phyloP scores from a whole-genome alignment of 2,888 invertebrate species.

The Acanthosoma haemorrhoidale region DNA sequence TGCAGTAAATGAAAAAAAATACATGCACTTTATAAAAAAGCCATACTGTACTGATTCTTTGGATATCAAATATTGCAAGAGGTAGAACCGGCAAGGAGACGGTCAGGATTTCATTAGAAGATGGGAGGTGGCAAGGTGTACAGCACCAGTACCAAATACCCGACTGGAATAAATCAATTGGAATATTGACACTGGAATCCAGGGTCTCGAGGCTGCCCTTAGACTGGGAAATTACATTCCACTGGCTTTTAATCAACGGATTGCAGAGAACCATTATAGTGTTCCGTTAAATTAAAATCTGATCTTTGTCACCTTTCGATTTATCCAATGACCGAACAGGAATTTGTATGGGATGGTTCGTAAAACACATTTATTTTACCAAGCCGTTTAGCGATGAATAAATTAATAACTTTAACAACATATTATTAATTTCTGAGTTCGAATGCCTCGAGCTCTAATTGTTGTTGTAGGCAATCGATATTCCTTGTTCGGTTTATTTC shows the following conservation, averaged over 20 bases:
- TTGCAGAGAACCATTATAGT: background rate
- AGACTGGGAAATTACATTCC: slow-evolving; percentile 21
- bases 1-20: too few relatives aligned
- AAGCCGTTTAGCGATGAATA: too few relatives aligned
- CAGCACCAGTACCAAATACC: background rate
- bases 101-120: background rate
- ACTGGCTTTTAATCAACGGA: slow-evolving; percentile 11
- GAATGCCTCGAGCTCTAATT: too few relatives aligned
- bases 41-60: too few relatives aligned
- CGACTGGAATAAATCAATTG: slow-evolving; percentile 20
- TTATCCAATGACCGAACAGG: background rate
- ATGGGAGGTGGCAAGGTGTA: background rate
- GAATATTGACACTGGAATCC: slow-evolving; percentile 25
- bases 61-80: background rate
- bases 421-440: too few relatives aligned
- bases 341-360: too few relatives aligned
- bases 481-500: too few relatives aligned
- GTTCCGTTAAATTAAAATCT: background rate
- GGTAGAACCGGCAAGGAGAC: background rate
- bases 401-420: too few relatives aligned
- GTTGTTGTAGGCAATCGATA: too few relatives aligned
- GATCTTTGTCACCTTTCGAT: slow-evolving; percentile 1
- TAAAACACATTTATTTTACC: too few relatives aligned
- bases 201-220: background rate
- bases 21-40: too few relatives aligned